Base-by-base conservation (phyloP, 2,888 invertebrate genomes). In the Tachina grossa region DNA sequence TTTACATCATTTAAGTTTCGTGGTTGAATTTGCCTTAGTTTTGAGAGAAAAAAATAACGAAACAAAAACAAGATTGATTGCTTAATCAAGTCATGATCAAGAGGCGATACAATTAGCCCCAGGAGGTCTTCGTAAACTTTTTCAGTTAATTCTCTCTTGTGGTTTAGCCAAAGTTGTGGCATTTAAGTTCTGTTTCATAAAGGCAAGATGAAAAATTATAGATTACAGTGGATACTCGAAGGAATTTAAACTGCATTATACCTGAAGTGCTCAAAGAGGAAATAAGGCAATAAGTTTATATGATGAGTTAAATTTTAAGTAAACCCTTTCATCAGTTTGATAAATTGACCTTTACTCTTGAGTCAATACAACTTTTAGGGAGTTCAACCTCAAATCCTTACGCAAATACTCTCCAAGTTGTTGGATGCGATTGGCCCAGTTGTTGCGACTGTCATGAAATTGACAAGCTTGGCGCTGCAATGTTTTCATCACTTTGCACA, bases 41-140 rank as follows among this genome's bases (percentile, higher is more conserved):
- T 53, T 66, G 13, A 14, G 8, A 57, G 31, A 57, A 31, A 31
- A 31, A 31, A 31, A 39, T 63, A 55, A 53, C 59, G 65, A 51
- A 81, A 45, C 5, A 47, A 43, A 49, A 59, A 72, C 59, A 87
- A 87, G 86, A 89, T 88, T 89, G 91, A 91, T 91, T 89, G 89
- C 91, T 91, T 90, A 90, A 91, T 91, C 90, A 89, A 87, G 87
- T 82, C 87, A 87, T 87, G 87, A 88, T 88, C 88, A 85, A 87
- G 85, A 84, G 83, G 88, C 87, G 89, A 88, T 88, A 89, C 89
- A 89, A 89, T 89, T 89, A 90, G 90, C 90, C 90, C 88, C 90
- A 88, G 90, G 90, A 88, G 88, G 87, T 74, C 85, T 86, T 82
- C 83, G 86, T 88, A 89, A 88, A 88, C 87, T 63, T 1, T 63